Evolutionary conservation across 2,888 invertebrate genomes (phyloP).

Genomic region (Mythimna lalbum): DNA sequence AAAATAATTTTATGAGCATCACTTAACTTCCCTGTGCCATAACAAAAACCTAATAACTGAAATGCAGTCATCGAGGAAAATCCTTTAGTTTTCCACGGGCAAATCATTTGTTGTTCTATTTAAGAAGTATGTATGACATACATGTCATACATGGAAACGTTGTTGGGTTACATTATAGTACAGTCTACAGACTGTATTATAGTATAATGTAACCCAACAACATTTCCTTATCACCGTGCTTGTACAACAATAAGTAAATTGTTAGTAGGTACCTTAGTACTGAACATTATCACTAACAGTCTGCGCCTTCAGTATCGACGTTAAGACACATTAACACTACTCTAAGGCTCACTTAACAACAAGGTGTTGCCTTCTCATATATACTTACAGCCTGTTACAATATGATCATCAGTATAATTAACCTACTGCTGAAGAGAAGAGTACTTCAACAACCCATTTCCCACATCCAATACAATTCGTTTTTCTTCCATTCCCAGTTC

Average conservation of each 20-base stretch:
- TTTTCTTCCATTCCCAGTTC: conserved; percentile 34
- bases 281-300: conserved; percentile 7
- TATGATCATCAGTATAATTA: conserved; percentile 24
- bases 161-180: no score
- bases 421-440: conserved; percentile 8
- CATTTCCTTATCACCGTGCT: not conserved
- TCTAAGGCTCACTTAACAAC: conserved; percentile 26
- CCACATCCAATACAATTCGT: conserved; percentile 25
- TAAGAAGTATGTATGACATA: not conserved
- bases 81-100: not conserved
- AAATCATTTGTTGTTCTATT: conserved; percentile 9
- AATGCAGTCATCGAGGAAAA: conserved; percentile 30
- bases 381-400: conserved; percentile 19
- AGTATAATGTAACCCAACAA: no score
- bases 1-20: no score
- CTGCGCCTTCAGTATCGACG: conserved; percentile 13
- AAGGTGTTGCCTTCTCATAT: not conserved
- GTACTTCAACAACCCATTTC: conserved; percentile 40
- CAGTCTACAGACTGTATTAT: no score
- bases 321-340: conserved; percentile 17
- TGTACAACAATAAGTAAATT: conserved; percentile 18
- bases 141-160: no score
- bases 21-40: not conserved
- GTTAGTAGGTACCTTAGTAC: conserved; percentile 10
- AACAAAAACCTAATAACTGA: not conserved